phyloP scores from a whole-genome alignment of 2,888 invertebrate genomes.

The Plemyria rubiginata region DNA sequence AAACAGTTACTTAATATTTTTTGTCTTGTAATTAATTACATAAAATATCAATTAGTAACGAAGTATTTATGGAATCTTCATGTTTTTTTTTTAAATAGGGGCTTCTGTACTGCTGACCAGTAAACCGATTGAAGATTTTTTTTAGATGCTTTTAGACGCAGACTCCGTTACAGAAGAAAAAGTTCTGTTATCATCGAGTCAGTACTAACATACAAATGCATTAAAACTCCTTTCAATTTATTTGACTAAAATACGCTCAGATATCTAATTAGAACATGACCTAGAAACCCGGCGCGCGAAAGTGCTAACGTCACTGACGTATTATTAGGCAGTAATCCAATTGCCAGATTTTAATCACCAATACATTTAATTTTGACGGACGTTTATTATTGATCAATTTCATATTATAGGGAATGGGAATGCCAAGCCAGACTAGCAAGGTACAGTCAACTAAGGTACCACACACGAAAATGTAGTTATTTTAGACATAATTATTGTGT shows the following conservation, averaged over 20 bases:
- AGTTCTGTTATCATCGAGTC: constrained; percentile 16
- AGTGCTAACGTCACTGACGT: constrained; percentile 60
- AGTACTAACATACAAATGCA: constrained; percentile 22
- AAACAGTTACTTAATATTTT: too few relatives aligned
- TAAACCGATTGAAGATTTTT: too few relatives aligned
- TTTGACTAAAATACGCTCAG: constrained; percentile 23
- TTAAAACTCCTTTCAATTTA: constrained; percentile 17
- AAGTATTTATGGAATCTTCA: too few relatives aligned
- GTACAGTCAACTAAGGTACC: too few relatives aligned
- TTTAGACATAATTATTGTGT: too few relatives aligned
- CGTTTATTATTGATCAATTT: constrained; percentile 11
- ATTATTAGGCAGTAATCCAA: constrained; percentile 48
- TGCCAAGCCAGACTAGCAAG: neutral
- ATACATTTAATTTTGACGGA: constrained; percentile 13
- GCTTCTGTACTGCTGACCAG: too few relatives aligned
- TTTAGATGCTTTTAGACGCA: neutral
- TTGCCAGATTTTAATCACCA: constrained; percentile 30
- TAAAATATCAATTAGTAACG: too few relatives aligned
- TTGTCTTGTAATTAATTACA: too few relatives aligned
- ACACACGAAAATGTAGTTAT: too few relatives aligned
- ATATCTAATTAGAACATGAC: constrained; percentile 52
- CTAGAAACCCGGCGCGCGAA: constrained; percentile 60
- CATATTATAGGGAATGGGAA: neutral
- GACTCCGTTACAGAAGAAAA: constrained; percentile 15
- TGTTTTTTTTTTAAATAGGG: too few relatives aligned